phyloP scores from a whole-genome alignment of 2,888 invertebrate species.

The Eupeodes latifasciatus region DNA sequence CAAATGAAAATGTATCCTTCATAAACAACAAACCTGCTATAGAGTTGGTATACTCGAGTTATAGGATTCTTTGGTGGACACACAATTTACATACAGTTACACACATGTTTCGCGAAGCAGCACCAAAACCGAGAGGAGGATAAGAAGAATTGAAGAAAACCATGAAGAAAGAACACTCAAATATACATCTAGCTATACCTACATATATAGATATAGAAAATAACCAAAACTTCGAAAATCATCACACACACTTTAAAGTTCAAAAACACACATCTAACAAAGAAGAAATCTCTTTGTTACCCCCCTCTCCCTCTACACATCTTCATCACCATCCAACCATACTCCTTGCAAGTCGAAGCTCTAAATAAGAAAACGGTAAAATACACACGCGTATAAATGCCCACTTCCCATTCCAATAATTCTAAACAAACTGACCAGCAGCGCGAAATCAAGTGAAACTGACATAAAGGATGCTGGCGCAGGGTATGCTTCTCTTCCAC shows the following conservation, averaged over 20 bases:
- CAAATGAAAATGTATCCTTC: slow-evolving; percentile 28
- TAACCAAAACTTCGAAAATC: slow-evolving; percentile 34
- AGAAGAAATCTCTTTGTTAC: slow-evolving; percentile 33
- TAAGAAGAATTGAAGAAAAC: slow-evolving; percentile 50
- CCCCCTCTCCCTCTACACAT: neutral
- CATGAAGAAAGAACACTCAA: slow-evolving; percentile 46
- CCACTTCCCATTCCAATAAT: slow-evolving; percentile 44
- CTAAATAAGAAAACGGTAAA: slow-evolving; percentile 40
- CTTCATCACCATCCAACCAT: too few relatives aligned
- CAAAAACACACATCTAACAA: slow-evolving; percentile 54
- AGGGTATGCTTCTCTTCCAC: slow-evolving; percentile 21
- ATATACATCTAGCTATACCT: neutral
- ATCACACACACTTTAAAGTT: slow-evolving; percentile 72
- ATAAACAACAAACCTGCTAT: slow-evolving; percentile 1
- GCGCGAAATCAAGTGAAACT: slow-evolving; percentile 68
- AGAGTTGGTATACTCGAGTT: neutral
- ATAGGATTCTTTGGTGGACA: slow-evolving; percentile 51
- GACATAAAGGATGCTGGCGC: slow-evolving; percentile 68
- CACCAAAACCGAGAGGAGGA: slow-evolving; percentile 52
- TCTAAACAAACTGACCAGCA: slow-evolving; percentile 73
- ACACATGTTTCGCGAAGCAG: slow-evolving; percentile 62
- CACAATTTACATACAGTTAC: slow-evolving; percentile 72
- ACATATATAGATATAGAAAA: neutral
- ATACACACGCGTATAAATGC: slow-evolving; percentile 51
- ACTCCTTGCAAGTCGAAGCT: slow-evolving; percentile 38